phyloP scores from a whole-genome alignment of 1,140 invertebrate genomes.

The Aphelinus atriplicis region DNA sequence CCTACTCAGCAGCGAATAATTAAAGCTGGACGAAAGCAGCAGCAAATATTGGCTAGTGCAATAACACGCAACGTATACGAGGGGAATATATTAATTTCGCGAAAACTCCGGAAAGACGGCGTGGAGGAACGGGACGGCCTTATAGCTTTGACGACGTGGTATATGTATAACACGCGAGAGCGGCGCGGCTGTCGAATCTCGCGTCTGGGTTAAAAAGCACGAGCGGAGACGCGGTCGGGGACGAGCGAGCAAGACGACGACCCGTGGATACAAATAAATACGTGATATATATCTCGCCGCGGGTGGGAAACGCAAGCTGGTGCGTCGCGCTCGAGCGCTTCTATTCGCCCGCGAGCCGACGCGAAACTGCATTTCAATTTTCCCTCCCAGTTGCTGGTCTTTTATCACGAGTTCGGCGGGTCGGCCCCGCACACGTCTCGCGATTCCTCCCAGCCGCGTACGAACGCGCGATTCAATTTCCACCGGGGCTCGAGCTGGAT shows the following conservation, averaged over 20 bases:
- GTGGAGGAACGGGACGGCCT: no score
- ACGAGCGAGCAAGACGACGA: constrained; percentile 31
- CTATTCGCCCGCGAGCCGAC: constrained; percentile 39
- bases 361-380: constrained; percentile 54
- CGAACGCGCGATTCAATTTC: not conserved
- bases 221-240: constrained; percentile 4
- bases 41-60: constrained; percentile 65
- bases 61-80: constrained; percentile 68
- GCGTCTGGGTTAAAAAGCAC: constrained; percentile 13
- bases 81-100: constrained; percentile 67
- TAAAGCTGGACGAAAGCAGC: constrained; percentile 39
- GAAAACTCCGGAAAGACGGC: constrained; percentile 61
- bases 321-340: constrained; percentile 32
- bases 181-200: not conserved
- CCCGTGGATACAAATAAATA: constrained; percentile 55
- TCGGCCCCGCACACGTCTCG: constrained; percentile 16
- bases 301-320: constrained; percentile 47
- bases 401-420: no score
- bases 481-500: not conserved
- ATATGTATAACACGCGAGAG: not conserved
- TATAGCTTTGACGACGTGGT: no score
- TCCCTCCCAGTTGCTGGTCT: constrained; percentile 44
- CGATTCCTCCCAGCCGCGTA: not conserved
- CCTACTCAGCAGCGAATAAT: no score
- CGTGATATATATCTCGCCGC: constrained; percentile 46